Percentiles rank a stretch among this genome's conserved stretches.
Evolutionary conservation across 2,113 vertebrate species (phyloP).

Genomic region (Willisornis vidua): DNA sequence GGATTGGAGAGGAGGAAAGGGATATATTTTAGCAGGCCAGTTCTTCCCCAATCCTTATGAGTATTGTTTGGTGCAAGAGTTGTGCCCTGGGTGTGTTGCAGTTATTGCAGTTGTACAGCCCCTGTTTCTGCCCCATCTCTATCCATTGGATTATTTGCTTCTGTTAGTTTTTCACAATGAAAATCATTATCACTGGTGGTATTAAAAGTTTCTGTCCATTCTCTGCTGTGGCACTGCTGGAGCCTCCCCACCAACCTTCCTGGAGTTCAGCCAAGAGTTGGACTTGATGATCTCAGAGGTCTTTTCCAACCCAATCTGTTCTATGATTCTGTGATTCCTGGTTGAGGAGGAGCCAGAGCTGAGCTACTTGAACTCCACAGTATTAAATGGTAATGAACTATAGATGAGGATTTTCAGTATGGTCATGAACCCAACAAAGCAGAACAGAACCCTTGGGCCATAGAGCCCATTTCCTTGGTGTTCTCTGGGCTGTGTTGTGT

Average conservation of each 20-base stretch:
- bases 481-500: neutral
- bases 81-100: neutral
- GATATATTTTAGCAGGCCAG: neutral
- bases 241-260: neutral
- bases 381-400: neutral
- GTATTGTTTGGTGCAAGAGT: neutral
- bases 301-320: too few species aligned
- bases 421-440: neutral
- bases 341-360: neutral
- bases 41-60: neutral
- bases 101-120: neutral
- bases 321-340: too few species aligned
- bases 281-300: too few species aligned
- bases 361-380: neutral
- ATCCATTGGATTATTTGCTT: neutral
- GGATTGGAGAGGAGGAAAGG: neutral
- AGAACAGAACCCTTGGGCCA: neutral
- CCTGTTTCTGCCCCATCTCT: neutral
- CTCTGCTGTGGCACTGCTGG: neutral
- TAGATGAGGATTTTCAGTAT: neutral
- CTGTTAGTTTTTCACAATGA: neutral
- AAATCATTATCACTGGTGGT: neutral
- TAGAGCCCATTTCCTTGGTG: neutral
- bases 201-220: neutral
- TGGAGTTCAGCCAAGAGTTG: neutral